Evolutionary conservation across 2,113 vertebrate species (phyloP).

Genomic region (Potamarius usumacintae): DNA sequence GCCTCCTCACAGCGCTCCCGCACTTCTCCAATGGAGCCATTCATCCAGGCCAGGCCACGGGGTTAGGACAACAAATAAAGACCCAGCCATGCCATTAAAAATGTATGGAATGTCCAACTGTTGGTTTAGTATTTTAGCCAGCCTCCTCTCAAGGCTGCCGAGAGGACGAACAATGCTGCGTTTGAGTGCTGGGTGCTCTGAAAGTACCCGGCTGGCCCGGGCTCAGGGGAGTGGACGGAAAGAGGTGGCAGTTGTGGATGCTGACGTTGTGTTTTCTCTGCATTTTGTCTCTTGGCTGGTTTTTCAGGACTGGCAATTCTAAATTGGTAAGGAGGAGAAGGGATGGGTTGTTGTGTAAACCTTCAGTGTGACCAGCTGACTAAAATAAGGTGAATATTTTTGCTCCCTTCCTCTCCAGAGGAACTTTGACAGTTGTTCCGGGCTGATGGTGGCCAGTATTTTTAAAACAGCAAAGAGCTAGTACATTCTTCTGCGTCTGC

Average conservation of each 20-base stretch:
- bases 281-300: constrained; percentile 61
- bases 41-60: constrained; percentile 77
- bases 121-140: constrained; percentile 79
- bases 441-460: constrained; percentile 68
- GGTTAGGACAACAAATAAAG: constrained; percentile 91
- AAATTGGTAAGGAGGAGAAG: constrained; percentile 54
- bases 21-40: constrained; percentile 76
- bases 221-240: constrained; percentile 47
- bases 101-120: constrained; percentile 85
- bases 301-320: constrained; percentile 60
- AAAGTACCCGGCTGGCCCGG: constrained; percentile 61
- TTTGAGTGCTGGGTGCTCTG: constrained; percentile 65
- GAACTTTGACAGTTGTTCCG: constrained; percentile 69
- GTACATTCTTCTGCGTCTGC: constrained; percentile 65
- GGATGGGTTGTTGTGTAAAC: constrained; percentile 59
- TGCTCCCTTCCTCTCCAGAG: constrained; percentile 63
- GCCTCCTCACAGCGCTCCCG: constrained; percentile 50
- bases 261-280: constrained; percentile 39
- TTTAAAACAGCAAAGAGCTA: constrained; percentile 73
- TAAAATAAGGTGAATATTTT: constrained; percentile 37
- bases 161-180: constrained; percentile 68
- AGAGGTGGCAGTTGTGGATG: constrained; percentile 63
- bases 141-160: constrained; percentile 70
- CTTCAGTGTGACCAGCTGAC: constrained; percentile 20
- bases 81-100: constrained; percentile 79